Percentiles rank a stretch among this genome's conserved stretches.
Evolutionary conservation across 37 sponge, comb jelly and placozoan species (phyloP).

Genomic region (Crambe crambe): DNA sequence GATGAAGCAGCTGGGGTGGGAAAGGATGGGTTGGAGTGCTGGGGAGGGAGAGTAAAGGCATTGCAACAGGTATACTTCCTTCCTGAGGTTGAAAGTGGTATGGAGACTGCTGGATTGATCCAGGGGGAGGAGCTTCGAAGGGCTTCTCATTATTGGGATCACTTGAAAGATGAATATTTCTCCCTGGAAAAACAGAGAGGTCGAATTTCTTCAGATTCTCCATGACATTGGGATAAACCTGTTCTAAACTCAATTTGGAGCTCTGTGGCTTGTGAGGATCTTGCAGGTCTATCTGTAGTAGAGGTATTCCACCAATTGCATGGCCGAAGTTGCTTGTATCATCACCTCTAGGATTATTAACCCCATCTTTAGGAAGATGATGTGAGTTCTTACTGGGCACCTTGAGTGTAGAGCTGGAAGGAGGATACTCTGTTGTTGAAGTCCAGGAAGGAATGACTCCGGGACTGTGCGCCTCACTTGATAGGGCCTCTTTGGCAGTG

Average conservation of each 20-base stretch:
- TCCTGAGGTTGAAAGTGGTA: not conserved
- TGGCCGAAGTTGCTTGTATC: not conserved
- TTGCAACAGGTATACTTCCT: too few species aligned
- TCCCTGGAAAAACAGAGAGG: not conserved
- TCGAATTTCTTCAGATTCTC: constrained; percentile 1
- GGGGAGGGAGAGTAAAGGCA: constrained; percentile 11
- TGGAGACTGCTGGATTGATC: too few species aligned
- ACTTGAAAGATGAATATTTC: not conserved
- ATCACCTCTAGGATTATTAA: not conserved
- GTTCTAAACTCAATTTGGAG: not conserved
- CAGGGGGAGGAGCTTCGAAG: too few species aligned
- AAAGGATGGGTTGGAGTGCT: not conserved
- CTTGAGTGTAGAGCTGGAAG: too few species aligned
- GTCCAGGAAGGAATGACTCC: too few species aligned
- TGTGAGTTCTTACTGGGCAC: too few species aligned
- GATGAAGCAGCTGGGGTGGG: not conserved
- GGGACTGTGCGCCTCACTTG: too few species aligned
- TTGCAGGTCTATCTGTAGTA: not conserved
- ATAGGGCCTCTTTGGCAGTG: too few species aligned
- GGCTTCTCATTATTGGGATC: too few species aligned
- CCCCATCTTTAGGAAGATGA: too few species aligned
- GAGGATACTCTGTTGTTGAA: too few species aligned
- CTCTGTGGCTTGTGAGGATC: too few species aligned
- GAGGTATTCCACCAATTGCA: not conserved
- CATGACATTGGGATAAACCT: not conserved